Conservation (phyloP, 2,113 vertebrate species). For the Himantopus leucocephalus region DNA sequence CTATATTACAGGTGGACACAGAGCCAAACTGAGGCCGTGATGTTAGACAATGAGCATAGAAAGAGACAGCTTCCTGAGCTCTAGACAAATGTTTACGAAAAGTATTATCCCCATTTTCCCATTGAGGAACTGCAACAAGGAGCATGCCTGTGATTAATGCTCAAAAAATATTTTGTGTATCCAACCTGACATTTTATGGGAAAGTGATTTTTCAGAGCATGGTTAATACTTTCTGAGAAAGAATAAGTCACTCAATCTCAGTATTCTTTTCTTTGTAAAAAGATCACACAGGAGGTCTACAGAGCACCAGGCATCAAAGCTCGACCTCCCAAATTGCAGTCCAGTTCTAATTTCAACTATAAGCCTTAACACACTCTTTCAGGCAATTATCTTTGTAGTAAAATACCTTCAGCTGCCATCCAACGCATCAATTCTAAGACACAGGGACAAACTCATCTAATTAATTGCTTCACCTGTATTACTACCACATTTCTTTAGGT, state of each 20-base stretch:
- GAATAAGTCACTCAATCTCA: background rate
- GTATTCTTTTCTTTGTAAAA: background rate
- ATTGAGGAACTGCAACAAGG: background rate
- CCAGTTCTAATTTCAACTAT: slow-evolving; percentile 9
- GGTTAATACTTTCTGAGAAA: background rate
- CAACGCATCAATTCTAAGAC: background rate
- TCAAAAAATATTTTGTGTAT: background rate
- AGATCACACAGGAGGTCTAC: slow-evolving; percentile 38
- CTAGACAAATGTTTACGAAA: background rate
- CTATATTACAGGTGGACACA: background rate
- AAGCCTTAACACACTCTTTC: background rate
- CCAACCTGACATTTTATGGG: background rate
- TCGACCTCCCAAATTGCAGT: slow-evolving; percentile 24
- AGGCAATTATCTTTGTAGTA: background rate
- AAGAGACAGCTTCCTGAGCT: background rate
- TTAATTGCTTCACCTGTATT: background rate
- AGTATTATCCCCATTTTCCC: background rate
- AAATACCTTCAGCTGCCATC: slow-evolving; percentile 10
- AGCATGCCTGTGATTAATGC: background rate
- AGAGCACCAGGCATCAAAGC: slow-evolving; percentile 34
- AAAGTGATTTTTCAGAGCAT: background rate
- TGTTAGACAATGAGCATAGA: background rate
- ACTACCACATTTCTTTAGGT: background rate
- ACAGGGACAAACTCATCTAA: background rate
- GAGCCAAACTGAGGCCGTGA: background rate